phyloP scores from a whole-genome alignment of 2,888 invertebrate species.

The Phragmatobia fuliginosa region DNA sequence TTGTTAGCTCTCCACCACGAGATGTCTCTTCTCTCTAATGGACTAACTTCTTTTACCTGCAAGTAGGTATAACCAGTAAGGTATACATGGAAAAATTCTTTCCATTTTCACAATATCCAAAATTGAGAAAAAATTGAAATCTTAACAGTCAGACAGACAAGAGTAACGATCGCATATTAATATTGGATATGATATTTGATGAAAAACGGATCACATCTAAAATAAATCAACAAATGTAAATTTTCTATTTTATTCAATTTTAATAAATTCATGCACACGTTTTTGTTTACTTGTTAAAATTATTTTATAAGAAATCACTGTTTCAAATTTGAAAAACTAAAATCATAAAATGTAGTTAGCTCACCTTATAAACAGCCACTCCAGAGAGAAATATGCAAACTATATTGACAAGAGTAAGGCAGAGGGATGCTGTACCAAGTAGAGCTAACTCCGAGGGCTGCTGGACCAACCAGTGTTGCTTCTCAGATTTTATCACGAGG shows the following conservation, averaged over 20 bases:
- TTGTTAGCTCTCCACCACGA: conserved; percentile 69
- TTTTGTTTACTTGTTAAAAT: background rate
- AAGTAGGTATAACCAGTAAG: too few relatives aligned
- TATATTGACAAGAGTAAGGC: conserved; percentile 91
- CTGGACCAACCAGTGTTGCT: conserved; percentile 71
- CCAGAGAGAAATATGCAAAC: conserved; percentile 90
- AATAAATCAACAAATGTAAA: background rate
- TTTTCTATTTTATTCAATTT: background rate
- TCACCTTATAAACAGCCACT: conserved; percentile 89
- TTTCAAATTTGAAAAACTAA: background rate
- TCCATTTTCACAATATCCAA: too few relatives aligned
- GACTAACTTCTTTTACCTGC: conserved; percentile 88
- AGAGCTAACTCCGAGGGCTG: conserved; percentile 87
- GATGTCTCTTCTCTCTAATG: conserved; percentile 77
- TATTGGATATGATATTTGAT: too few relatives aligned
- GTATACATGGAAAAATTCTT: too few relatives aligned
- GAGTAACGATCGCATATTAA: too few relatives aligned
- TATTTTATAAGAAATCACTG: background rate
- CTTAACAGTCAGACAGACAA: too few relatives aligned
- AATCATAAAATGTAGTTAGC: background rate
- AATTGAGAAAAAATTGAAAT: too few relatives aligned
- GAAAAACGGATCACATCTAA: too few relatives aligned
- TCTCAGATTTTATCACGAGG: conserved; percentile 78
- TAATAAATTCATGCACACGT: background rate
- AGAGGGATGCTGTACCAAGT: conserved; percentile 89